These are phyloP conservation scores for Geophilus truncorum DNA, from an alignment of 2,888 invertebrate species.

Conservation along the genomic window DNA sequence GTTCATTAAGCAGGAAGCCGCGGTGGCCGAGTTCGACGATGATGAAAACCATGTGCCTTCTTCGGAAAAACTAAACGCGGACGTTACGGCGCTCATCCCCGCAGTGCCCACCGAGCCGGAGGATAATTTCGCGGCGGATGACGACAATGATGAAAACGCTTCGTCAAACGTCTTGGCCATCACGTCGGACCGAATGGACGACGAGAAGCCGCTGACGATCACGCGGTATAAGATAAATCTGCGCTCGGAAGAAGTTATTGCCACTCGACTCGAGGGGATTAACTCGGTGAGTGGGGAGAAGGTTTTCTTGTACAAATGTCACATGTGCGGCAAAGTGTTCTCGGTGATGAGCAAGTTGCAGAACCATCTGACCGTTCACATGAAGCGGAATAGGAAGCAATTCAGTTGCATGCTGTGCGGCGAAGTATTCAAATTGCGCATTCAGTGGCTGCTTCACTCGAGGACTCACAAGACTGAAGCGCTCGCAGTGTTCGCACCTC, in stretches of 20 bases:
- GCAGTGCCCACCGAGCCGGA: slow-evolving; percentile 38
- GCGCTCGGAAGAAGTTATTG: slow-evolving; percentile 44
- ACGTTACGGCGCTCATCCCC: slow-evolving; percentile 41
- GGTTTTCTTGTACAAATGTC: slow-evolving; percentile 47
- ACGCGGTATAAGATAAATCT: slow-evolving; percentile 35
- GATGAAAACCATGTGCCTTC: slow-evolving; percentile 34
- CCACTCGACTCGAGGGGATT: slow-evolving; percentile 45
- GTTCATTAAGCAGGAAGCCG: background rate
- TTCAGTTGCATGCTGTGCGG: slow-evolving; percentile 42
- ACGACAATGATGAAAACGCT: slow-evolving; percentile 2
- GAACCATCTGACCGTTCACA: slow-evolving; percentile 47
- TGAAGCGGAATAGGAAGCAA: slow-evolving; percentile 38
- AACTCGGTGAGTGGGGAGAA: slow-evolving; percentile 43
- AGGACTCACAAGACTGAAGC: slow-evolving; percentile 29
- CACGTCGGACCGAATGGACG: background rate
- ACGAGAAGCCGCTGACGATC: slow-evolving; percentile 20
- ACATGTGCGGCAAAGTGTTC: slow-evolving; percentile 46
- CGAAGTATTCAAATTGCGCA: slow-evolving; percentile 44
- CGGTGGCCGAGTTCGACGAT: background rate
- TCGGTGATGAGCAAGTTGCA: slow-evolving; percentile 44
- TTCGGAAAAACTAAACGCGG: slow-evolving; percentile 28
- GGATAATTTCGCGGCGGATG: slow-evolving; percentile 22
- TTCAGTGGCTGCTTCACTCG: slow-evolving; percentile 41
- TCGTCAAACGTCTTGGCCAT: background rate
- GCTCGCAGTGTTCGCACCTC: background rate